Conservation (phyloP, 1,140 invertebrate species). For the Drosophila lowei region DNA sequence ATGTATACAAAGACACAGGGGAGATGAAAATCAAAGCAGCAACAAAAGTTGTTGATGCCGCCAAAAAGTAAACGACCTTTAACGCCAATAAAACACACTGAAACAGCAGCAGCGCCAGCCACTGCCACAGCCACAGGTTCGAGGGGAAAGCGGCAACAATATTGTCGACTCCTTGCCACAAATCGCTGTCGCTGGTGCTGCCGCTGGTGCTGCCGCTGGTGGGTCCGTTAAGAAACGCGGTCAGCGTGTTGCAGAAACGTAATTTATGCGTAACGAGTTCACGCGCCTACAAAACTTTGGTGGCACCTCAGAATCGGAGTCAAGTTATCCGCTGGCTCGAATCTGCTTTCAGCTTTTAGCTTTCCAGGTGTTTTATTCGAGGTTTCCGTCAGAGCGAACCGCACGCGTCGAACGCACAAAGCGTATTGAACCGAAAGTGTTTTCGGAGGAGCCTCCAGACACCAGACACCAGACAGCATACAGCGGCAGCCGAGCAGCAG, state of each 20-base stretch:
- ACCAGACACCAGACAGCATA: no score
- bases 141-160: conserved; percentile 55
- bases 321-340: conserved; percentile 39
- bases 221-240: conserved; percentile 72
- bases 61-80: conserved; percentile 82
- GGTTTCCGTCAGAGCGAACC: conserved; percentile 58
- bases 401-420: conserved; percentile 82
- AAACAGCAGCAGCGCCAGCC: conserved; percentile 29
- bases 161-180: conserved; percentile 50
- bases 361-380: conserved; percentile 20
- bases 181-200: conserved; percentile 14
- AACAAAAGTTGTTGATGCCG: conserved; percentile 80
- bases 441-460: conserved; percentile 66
- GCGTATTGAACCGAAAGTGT: conserved; percentile 74
- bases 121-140: conserved; percentile 11
- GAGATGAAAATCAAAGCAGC: conserved; percentile 80
- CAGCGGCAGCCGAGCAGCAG: conserved; percentile 19
- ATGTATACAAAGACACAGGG: conserved; percentile 29
- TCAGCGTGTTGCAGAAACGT: conserved; percentile 49
- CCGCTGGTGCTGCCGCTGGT: conserved; percentile 11
- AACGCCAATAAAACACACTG: conserved; percentile 75
- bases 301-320: conserved; percentile 49
- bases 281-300: conserved; percentile 71
- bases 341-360: conserved; percentile 1
- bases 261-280: conserved; percentile 81